These are phyloP conservation scores for Bombylius discolor DNA, from an alignment of 2,888 invertebrate genomes.

Conservation along the genomic window DNA sequence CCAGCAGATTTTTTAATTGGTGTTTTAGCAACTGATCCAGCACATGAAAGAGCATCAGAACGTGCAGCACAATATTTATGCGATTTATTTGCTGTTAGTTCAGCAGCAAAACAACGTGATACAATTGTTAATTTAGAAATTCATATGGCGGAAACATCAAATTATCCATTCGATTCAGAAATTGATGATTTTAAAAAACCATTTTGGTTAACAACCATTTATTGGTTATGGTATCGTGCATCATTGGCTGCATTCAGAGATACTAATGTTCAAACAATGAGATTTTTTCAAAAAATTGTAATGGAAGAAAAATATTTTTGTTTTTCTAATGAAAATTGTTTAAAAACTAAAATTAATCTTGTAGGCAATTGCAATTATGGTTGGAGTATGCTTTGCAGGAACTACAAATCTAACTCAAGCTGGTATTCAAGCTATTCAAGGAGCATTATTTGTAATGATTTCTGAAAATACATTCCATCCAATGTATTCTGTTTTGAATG, in stretches of 20 bases:
- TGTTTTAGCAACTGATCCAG: slow-evolving; percentile 65
- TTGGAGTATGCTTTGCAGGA: slow-evolving; percentile 75
- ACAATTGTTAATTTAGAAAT: slow-evolving; percentile 59
- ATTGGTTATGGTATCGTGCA: slow-evolving; percentile 63
- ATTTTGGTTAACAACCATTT: slow-evolving; percentile 57
- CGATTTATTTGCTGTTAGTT: slow-evolving; percentile 64
- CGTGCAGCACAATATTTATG: slow-evolving; percentile 59
- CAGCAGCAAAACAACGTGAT: slow-evolving; percentile 62
- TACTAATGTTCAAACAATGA: slow-evolving; percentile 61
- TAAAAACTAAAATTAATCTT: background rate
- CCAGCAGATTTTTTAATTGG: slow-evolving; percentile 85
- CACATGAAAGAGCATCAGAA: slow-evolving; percentile 57
- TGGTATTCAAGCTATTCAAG: slow-evolving; percentile 80
- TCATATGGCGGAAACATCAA: slow-evolving; percentile 46
- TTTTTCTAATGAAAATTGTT: too few species aligned
- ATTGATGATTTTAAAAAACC: slow-evolving; percentile 41
- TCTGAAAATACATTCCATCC: slow-evolving; percentile 84
- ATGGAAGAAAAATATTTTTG: slow-evolving; percentile 16
- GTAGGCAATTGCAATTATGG: slow-evolving; percentile 57
- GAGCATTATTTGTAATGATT: slow-evolving; percentile 74
- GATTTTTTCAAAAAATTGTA: slow-evolving; percentile 73
- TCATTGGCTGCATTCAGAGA: slow-evolving; percentile 62
- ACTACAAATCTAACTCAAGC: slow-evolving; percentile 57
- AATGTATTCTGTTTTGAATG: slow-evolving; percentile 77
- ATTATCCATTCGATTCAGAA: slow-evolving; percentile 34